Evolutionary conservation across 2,113 vertebrate species (phyloP).

Genomic region (Tupaia chinensis): DNA sequence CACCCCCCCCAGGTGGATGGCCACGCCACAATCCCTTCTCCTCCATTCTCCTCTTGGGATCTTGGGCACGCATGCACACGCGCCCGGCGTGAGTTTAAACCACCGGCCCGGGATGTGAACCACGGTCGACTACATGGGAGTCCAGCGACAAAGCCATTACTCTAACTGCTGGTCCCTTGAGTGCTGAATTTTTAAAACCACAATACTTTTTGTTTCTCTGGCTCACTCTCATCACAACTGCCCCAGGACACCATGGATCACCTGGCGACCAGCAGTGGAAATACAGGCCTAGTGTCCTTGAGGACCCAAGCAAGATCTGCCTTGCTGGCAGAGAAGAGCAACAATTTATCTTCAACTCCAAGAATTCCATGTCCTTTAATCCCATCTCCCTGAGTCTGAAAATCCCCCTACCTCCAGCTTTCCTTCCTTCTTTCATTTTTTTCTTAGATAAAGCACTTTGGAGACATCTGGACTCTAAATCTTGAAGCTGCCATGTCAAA

Average conservation of each 20-base stretch:
- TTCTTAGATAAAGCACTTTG: background rate
- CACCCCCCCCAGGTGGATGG: no score
- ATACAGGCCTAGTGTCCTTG: background rate
- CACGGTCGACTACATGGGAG: no score
- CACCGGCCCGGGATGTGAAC: no score
- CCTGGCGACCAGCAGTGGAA: background rate
- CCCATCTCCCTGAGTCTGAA: background rate
- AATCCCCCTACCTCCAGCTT: background rate
- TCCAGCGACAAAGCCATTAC: no score
- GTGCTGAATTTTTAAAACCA: background rate
- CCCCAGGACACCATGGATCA: background rate
- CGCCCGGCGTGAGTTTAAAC: no score
- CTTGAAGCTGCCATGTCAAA: background rate
- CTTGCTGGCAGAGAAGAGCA: background rate
- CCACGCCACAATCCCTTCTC: no score
- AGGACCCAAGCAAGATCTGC: fast-evolving
- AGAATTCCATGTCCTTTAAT: background rate
- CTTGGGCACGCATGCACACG: no score
- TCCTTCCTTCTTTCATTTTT: background rate
- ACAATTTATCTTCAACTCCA: background rate
- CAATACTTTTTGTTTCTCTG: background rate
- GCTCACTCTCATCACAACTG: background rate
- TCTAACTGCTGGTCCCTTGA: no score
- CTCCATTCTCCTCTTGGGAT: no score
- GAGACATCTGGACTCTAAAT: background rate